Evolutionary conservation across 37 sponge, comb jelly and placozoan species (phyloP), one percentile per base, ranked within the genome.

Genomic region (Spongilla lacustris): DNA sequence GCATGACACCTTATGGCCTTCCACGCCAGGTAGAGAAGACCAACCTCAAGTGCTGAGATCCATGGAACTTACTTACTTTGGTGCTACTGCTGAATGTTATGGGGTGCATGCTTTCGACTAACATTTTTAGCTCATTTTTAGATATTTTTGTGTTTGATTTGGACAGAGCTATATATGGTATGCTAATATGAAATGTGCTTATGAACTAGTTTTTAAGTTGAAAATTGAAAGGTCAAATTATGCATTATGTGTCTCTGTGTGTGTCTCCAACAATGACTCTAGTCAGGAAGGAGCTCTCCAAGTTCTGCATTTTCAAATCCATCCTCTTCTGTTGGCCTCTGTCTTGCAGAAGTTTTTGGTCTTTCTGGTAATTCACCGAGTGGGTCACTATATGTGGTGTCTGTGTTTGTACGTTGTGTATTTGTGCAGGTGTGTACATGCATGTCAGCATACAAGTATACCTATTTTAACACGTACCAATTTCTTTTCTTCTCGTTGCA

Each of bases 291-390:
- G 8, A 46, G 46, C 46, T 98, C 97, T 66, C 91, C 99, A 27
- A 98, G 89, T 81, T 98, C 99, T 36, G 80, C 93, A 78, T 93
- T 93, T 37, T 89, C 83, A 50, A 96, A 96, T 68, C 92, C 95
- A 73, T 90, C 82, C 26, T 98, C 99, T 12, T 88, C 87, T 46
- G 48, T 83, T 21, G 58, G 82, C 73, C 50, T 78, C 14, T 79
- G 79, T 35, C 88, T 58, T 22, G 94, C 92, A 1, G 93, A 85
- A 37, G 97, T 96, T 74, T 81, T 84, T 9, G 96, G 97, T 84
- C 95, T 50, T 27, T 92, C 85, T 17, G 97, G 99, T 19, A 94
- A 50, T 0, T 92, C 97, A 26, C 95, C 97, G 29, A 98, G 75
- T 0, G 99, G 99, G 88, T 98, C 99, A 67, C 75, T 68, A 73